Evolutionary conservation across 2,888 invertebrate genomes (phyloP).

Genomic region (Linyphia triangularis): DNA sequence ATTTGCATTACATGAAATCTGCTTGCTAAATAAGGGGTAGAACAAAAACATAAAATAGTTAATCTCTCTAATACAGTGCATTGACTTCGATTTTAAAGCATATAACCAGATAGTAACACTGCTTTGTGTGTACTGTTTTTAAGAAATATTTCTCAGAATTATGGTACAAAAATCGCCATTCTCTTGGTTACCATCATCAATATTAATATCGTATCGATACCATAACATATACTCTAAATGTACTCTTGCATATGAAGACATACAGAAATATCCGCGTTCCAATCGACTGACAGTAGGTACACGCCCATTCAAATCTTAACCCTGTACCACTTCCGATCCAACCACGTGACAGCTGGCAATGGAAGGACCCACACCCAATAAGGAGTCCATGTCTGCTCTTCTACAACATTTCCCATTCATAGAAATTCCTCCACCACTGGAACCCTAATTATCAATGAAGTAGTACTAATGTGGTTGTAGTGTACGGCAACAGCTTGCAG

Average conservation of each 20-base stretch:
- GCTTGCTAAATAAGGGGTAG: no score
- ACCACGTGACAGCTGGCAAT: conserved; percentile 29
- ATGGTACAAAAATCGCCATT: no score
- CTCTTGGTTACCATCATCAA: no score
- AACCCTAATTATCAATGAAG: conserved; percentile 53
- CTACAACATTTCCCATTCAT: conserved; percentile 57
- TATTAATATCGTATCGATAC: no score
- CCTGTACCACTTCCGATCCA: neutral
- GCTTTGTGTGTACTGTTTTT: no score
- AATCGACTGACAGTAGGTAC: neutral
- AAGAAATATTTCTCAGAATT: no score
- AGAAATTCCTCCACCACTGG: conserved; percentile 45
- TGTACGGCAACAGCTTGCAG: conserved; percentile 54
- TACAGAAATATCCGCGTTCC: neutral
- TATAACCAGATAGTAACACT: no score
- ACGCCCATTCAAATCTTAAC: neutral
- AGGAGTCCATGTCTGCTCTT: conserved; percentile 8
- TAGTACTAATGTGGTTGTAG: conserved; percentile 14
- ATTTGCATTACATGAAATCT: no score
- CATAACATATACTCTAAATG: no score
- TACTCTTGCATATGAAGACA: neutral
- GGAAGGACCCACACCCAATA: conserved; percentile 8
- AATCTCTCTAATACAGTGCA: no score
- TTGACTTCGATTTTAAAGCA: no score
- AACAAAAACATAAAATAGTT: no score